phyloP scores from a whole-genome alignment of 1,140 invertebrate genomes.

The Drosophila sturtevanti region DNA sequence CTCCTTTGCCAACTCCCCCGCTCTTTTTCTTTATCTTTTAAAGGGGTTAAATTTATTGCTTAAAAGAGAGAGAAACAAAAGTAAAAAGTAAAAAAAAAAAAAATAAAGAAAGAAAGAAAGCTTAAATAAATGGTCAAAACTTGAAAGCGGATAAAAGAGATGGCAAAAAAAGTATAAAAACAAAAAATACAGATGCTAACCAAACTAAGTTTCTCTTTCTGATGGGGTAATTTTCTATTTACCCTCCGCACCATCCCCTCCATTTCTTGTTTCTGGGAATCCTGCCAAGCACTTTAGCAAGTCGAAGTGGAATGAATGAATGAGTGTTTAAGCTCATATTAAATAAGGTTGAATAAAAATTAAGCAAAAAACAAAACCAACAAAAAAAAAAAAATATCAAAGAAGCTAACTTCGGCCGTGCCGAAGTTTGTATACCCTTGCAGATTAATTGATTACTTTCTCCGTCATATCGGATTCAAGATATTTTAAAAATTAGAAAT shows the following conservation, averaged over 20 bases:
- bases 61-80: slow-evolving; percentile 56
- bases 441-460: too few species aligned
- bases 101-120: slow-evolving; percentile 67
- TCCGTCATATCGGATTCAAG: too few species aligned
- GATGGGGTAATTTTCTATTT: slow-evolving; percentile 20
- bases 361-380: slow-evolving; percentile 4
- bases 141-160: slow-evolving; percentile 62
- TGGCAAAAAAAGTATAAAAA: slow-evolving; percentile 7
- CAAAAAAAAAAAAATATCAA: slow-evolving; percentile 2
- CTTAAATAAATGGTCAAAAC: slow-evolving; percentile 76
- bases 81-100: slow-evolving; percentile 72
- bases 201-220: slow-evolving; percentile 11
- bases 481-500: too few species aligned
- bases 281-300: slow-evolving; percentile 50
- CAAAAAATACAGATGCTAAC: slow-evolving; percentile 21
- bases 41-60: slow-evolving; percentile 73
- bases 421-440: too few species aligned
- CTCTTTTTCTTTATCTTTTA: slow-evolving; percentile 8
- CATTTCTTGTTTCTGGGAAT: slow-evolving; percentile 4
- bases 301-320: slow-evolving; percentile 58
- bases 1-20: not conserved
- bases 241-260: too few species aligned
- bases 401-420: too few species aligned
- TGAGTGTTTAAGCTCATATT: slow-evolving; percentile 58
- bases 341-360: slow-evolving; percentile 56